Base-by-base conservation (phyloP, 2,888 invertebrate species). In the Nebria salina region DNA sequence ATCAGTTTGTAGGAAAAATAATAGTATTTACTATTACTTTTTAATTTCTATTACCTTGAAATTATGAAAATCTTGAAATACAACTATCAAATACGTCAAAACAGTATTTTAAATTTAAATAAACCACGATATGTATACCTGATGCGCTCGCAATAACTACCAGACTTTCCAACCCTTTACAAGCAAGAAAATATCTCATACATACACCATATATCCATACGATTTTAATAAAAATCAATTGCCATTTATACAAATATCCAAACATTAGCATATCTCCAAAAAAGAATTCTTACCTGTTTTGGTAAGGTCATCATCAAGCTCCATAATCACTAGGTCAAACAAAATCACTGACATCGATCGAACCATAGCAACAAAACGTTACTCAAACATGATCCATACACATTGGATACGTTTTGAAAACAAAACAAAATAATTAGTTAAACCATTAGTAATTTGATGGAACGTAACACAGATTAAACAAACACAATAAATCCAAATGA, bases 251-350 rank as follows among this genome's bases (percentile, higher is more conserved):
- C 4, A 8, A 13, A 2, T 54, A 54, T 54, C 13, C 54, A 54
- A 54, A 2, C 54, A 9, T 43, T 43, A 0, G 7, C 43, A 54
- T 13, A 54, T 54, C 54, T 7, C 54, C 13, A 54, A 54, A 54
- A 43, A 43, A 43, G 4, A 54, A 7, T 8, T 34, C 78, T 78
- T 72, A 79, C 79, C 79, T 79, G 79, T 75, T 20, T 42, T 66
- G 73, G 42, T 79, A 79, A 79, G 75, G 65, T 74, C 79, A 79
- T 79, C 74, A 79, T 79, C 79, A 65, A 74, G 75, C 25, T 79
- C 79, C 79, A 79, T 79, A 42, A 42, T 73, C 73, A 73, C 70
- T 70, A 25, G 70, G 70, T 70, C 70, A 70, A 11, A 26, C 15
- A 25, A 26, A 70, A 70, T 70, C 70, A 70, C 70, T 70, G 9